Evolutionary conservation across 2,797 vertebrate species (phyloP).

Genomic region (Petrocephalus sullivani): DNA sequence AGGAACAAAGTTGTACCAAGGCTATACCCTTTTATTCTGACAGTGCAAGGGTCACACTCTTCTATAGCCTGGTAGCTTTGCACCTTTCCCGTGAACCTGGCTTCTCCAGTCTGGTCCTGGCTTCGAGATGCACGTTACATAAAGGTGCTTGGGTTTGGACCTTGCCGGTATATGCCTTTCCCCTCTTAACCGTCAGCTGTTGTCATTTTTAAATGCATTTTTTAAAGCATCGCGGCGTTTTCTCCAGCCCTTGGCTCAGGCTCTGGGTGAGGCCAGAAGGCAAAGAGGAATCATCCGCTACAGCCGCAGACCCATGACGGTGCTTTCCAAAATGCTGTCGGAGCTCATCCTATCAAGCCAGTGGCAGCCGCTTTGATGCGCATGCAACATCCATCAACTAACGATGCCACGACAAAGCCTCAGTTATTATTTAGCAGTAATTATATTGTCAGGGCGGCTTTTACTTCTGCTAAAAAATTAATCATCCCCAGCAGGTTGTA

Average conservation of each 20-base stretch:
- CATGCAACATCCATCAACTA: constrained; percentile 2
- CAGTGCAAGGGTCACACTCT: background rate
- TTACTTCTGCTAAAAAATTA: constrained; percentile 14
- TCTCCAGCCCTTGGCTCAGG: background rate
- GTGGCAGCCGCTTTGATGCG: background rate
- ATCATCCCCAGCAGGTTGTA: background rate
- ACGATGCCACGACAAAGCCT: background rate
- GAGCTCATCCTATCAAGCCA: background rate
- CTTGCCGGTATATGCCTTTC: constrained; percentile 22
- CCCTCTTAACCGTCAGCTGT: constrained; percentile 23
- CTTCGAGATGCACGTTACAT: constrained; percentile 20
- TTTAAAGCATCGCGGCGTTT: constrained; percentile 14
- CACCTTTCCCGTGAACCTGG: background rate
- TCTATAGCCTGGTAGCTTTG: background rate
- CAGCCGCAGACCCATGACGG: background rate
- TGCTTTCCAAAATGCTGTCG: background rate
- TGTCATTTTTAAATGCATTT: constrained; percentile 24
- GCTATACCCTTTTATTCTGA: background rate
- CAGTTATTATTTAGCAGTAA: background rate
- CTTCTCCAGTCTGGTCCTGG: constrained; percentile 2
- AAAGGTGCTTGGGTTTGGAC: constrained; percentile 29
- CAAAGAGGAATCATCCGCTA: background rate
- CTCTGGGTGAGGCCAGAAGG: background rate
- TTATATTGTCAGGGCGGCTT: background rate
- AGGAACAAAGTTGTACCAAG: too few species aligned